phyloP scores from a whole-genome alignment of 2,888 invertebrate genomes.

The Tetrapedia diversipes region DNA sequence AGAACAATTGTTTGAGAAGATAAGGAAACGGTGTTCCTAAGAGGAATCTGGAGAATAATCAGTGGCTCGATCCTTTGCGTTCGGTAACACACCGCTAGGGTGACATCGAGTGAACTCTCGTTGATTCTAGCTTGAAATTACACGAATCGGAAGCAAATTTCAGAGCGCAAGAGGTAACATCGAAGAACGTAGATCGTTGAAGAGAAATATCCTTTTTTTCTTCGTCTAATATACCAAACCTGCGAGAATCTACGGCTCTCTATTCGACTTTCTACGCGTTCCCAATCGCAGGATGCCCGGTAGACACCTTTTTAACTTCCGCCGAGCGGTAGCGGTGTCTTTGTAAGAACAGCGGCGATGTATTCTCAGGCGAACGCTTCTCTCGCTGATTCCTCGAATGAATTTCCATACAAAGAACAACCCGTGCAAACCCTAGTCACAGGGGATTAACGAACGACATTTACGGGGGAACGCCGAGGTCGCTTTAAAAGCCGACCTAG shows the following conservation, averaged over 20 bases:
- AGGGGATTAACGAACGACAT: conserved; percentile 26
- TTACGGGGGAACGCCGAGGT: neutral
- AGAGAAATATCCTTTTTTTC: neutral
- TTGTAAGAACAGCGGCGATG: neutral
- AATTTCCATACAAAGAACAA: conserved; percentile 46
- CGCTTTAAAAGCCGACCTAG: neutral
- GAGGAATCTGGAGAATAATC: too few species aligned
- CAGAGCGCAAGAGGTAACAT: too few species aligned
- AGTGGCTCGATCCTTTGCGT: too few species aligned
- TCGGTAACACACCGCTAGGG: too few species aligned
- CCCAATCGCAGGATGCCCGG: neutral
- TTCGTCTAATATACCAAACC: too few species aligned
- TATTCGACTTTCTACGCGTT: conserved; percentile 6
- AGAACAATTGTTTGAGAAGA: too few species aligned
- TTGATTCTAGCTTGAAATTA: too few species aligned
- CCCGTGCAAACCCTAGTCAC: neutral
- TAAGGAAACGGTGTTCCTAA: too few species aligned
- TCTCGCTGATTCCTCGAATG: conserved; percentile 9
- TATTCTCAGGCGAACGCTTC: conserved; percentile 10
- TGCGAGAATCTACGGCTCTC: too few species aligned
- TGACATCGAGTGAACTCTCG: too few species aligned
- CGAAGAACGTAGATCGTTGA: neutral
- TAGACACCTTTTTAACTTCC: conserved; percentile 23
- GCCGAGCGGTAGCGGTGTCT: neutral
- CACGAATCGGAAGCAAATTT: too few species aligned